A percentile compares a stretch with the other conserved stretches of the same genome.
Conservation (phyloP, 1,140 invertebrate genomes). For the Trypoxylus dichotomus region DNA sequence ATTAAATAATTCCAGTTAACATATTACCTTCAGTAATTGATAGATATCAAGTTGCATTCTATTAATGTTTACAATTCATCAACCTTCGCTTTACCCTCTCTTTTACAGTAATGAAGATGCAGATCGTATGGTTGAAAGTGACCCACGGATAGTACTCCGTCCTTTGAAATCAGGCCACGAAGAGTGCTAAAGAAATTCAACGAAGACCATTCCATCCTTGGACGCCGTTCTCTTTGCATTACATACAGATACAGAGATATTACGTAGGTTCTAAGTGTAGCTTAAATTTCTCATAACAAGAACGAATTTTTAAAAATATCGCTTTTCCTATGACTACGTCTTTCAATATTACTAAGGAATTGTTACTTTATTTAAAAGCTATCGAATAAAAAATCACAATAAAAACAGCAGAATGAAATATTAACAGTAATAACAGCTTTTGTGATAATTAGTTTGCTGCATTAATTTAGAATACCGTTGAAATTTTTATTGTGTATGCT, state of each 20-base stretch:
- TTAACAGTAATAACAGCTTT: neutral
- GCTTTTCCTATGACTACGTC: neutral
- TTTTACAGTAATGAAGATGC: conserved; percentile 65
- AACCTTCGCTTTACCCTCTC: too few relatives aligned
- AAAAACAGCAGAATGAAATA: neutral
- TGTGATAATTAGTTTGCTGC: neutral
- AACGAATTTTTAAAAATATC: neutral
- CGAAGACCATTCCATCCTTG: conserved; percentile 22
- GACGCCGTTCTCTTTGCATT: conserved; percentile 2
- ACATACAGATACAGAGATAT: conserved; percentile 1
- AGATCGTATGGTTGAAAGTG: conserved; percentile 67
- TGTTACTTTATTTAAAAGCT: neutral
- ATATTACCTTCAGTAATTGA: too few relatives aligned
- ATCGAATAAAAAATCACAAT: neutral
- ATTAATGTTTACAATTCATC: too few relatives aligned
- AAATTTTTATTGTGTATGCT: neutral
- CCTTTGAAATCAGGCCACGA: conserved; percentile 58
- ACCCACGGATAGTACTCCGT: conserved; percentile 65
- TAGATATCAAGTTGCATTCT: too few relatives aligned
- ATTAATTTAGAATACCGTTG: neutral
- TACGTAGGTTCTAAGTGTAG: neutral
- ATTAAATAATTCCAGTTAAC: too few relatives aligned
- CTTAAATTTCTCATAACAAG: neutral
- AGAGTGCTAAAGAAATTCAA: conserved; percentile 48
- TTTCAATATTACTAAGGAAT: neutral